Conservation (phyloP, 2,113 vertebrate species). For the Orthonyx spaldingii region DNA sequence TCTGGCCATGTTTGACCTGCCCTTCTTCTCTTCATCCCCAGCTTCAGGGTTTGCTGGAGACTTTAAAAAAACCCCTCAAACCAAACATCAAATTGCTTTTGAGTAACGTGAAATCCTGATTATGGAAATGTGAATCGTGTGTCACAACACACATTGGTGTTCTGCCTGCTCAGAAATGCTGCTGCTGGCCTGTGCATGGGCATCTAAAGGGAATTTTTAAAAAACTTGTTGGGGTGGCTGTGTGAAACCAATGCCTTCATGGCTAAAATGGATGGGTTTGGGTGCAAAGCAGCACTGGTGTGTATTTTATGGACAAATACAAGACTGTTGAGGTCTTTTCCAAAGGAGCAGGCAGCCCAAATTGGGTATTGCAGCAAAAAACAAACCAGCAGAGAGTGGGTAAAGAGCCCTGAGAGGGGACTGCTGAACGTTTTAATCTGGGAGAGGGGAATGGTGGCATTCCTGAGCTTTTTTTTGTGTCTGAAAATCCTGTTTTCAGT, state of each 20-base stretch:
- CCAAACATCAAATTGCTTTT: background rate
- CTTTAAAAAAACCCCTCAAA: background rate
- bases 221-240: background rate
- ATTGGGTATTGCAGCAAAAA: background rate
- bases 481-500: background rate
- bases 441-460: background rate
- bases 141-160: background rate
- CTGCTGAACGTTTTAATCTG: background rate
- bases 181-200: background rate
- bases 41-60: too few relatives aligned
- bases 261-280: background rate
- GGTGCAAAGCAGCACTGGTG: background rate
- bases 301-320: background rate
- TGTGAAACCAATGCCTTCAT: background rate
- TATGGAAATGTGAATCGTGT: background rate
- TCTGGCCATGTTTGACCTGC: too few relatives aligned
- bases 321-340: background rate
- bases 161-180: background rate
- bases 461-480: background rate
- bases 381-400: background rate
- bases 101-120: background rate
- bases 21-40: too few relatives aligned
- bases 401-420: background rate
- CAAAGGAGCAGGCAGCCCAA: background rate
- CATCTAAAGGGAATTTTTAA: background rate